Conservation (phyloP, 1,140 invertebrate genomes). For the Leptinotarsa defecta region DNA sequence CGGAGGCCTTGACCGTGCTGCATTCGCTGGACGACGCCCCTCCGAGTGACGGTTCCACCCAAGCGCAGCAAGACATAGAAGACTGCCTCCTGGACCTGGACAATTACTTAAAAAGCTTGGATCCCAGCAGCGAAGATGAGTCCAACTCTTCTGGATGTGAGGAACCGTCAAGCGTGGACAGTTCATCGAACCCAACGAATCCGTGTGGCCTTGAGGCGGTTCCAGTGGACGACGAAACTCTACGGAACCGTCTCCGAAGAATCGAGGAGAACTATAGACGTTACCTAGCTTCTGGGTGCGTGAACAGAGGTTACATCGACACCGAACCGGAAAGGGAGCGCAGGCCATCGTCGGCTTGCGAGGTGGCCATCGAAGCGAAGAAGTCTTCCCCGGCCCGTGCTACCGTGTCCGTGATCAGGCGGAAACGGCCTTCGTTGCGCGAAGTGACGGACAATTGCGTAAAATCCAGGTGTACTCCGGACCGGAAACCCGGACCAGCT, state of each 20-base stretch:
- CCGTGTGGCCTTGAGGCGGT: background rate
- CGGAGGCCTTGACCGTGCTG: slow-evolving; percentile 46
- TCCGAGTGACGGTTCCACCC: slow-evolving; percentile 24
- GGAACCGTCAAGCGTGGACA: slow-evolving; percentile 22
- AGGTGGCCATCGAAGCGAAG: slow-evolving; percentile 20
- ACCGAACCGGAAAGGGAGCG: slow-evolving; percentile 36
- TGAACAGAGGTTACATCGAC: slow-evolving; percentile 41
- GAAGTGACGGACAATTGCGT: background rate
- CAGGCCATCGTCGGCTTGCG: slow-evolving; percentile 43
- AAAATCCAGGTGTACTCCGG: slow-evolving; percentile 20
- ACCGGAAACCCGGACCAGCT: slow-evolving; percentile 35
- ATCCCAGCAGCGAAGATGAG: slow-evolving; percentile 35
- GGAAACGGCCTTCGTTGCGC: slow-evolving; percentile 31
- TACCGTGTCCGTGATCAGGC: slow-evolving; percentile 35
- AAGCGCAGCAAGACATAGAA: slow-evolving; percentile 43
- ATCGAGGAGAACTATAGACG: slow-evolving; percentile 47
- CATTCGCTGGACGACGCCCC: slow-evolving; percentile 44
- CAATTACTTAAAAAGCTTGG: slow-evolving; percentile 48
- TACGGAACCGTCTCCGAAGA: slow-evolving; percentile 36
- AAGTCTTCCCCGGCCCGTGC: slow-evolving; percentile 35
- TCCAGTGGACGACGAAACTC: slow-evolving; percentile 33
- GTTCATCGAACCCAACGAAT: background rate
- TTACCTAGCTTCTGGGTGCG: slow-evolving; percentile 41
- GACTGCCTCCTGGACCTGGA: slow-evolving; percentile 54
- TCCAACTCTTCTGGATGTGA: slow-evolving; percentile 14